These are phyloP conservation scores for Venusia cambrica DNA, from an alignment of 2,888 invertebrate species.

Conservation along the genomic window DNA sequence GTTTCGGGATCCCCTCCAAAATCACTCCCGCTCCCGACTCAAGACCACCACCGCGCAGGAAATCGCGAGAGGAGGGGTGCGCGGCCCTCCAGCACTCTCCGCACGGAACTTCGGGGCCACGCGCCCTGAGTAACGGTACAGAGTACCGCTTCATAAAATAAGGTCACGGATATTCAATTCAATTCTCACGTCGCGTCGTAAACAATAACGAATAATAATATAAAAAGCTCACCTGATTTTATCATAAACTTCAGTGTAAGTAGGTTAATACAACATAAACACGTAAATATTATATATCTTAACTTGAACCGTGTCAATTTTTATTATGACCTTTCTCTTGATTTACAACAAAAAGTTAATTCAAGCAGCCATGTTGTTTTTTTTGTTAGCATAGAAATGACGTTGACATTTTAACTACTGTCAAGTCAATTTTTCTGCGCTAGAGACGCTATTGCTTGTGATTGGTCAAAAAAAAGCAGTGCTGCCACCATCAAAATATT, in stretches of 20 bases:
- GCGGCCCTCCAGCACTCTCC: slow-evolving; percentile 53
- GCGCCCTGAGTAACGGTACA: slow-evolving; percentile 74
- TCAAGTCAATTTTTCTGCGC: too few relatives aligned
- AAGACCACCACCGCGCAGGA: slow-evolving; percentile 73
- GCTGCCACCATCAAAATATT: too few relatives aligned
- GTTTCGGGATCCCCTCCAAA: slow-evolving; percentile 79
- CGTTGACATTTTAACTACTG: too few relatives aligned
- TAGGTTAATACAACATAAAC: slow-evolving; percentile 11
- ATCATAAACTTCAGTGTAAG: slow-evolving; percentile 12
- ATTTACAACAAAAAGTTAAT: too few relatives aligned
- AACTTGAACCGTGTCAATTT: slow-evolving; percentile 36
- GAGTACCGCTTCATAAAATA: slow-evolving; percentile 74
- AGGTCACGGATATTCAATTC: slow-evolving; percentile 74
- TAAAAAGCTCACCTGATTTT: slow-evolving; percentile 48
- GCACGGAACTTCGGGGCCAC: slow-evolving; percentile 59
- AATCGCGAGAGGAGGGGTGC: slow-evolving; percentile 76
- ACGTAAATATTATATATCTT: slow-evolving; percentile 29
- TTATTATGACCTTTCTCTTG: slow-evolving; percentile 49
- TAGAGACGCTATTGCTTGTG: too few relatives aligned
- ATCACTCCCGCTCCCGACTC: slow-evolving; percentile 79
- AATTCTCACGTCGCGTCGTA: too few relatives aligned
- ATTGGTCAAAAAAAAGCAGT: too few relatives aligned
- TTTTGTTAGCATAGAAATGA: too few relatives aligned
- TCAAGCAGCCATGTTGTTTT: too few relatives aligned
- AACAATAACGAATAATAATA: slow-evolving; percentile 42